Base-by-base conservation (phyloP, 1,140 invertebrate genomes). In the Hyphantria cunea region DNA sequence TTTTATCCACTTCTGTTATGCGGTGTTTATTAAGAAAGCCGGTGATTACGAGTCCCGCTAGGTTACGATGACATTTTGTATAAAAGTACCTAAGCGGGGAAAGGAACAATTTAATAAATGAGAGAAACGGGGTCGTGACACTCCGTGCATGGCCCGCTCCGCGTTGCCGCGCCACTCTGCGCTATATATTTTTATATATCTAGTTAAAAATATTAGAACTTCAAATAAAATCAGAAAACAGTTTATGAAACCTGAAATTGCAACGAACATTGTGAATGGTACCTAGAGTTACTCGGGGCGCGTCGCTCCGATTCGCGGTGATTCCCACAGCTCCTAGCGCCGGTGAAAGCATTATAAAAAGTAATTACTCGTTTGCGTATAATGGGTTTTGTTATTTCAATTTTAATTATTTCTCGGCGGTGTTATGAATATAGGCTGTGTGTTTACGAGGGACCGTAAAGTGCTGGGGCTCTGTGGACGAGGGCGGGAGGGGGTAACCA, bases 311-410 rank as follows among this genome's bases (percentile, higher is more conserved):
- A 37, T 11, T 37, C 34, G 34, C 34, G 3, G 8, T 37, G 11
- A 7, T 37, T 7, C 7, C 34, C 7, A 7, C 34, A 11, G 8
- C 34, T 3, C 7, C 34, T 3, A 8, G 34, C 7, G 2, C 34
- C 34, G 34, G 8, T 37, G 2, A 7, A 8, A 7, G 34, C 8
- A 37, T 37, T 37, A 37, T 37, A 37, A 37, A 37, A 37, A 37
- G 34, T 37, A 37, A 37, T 37, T 37, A 37, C 34, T 37, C 34
- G 11, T 7, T 37, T 37, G 8, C 34, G 11, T 37, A 3, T 37
- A 37, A 37, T 37, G 34, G 34, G 34, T 37, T 37, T 37, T 37
- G 34, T 37, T 37, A 37, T 37, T 37, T 37, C 34, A 37, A 37
- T 37, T 37, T 37, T 37, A 37, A 37, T 37, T 37, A 37, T 37